Evolutionary conservation across 2,113 vertebrate genomes (phyloP), one percentile per base, ranked within the genome.

Genomic region (Hippocampus mohnikei): DNA sequence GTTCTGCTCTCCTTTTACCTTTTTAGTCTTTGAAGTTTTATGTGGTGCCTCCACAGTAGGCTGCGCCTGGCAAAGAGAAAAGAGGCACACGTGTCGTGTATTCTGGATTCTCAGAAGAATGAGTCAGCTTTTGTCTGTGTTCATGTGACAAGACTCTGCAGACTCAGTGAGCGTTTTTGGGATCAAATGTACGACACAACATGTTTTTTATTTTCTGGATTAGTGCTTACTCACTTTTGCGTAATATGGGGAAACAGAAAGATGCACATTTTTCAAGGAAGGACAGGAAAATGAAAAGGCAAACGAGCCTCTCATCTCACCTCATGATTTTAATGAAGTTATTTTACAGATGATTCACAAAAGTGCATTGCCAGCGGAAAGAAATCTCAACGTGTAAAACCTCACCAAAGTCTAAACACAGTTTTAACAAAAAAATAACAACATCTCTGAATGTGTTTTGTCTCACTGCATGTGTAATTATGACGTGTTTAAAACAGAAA

Each of bases 261-360:
- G 11, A 44, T 62, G 40, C 16, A 16, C 40, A 23, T 15, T 13
- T 21, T 42, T 63, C n/a, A 46, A 65, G 8, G n/a, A 44, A 46
- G 42, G 37, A 11, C 27, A 21, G 12, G 25, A 60, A 46, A 67
- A 1, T n/a, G 23, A n/a, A 50, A 13, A 4, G 70, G 60, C 5
- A 68, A 8, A 58, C 18, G 66, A 29, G 25, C 18, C 48, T 78
- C 37, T 70, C 27, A 58, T 65, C 77, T 81, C 76, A 65, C 23
- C 68, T 68, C 25, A 40, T 70, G 29, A 65, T n/a, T 77, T 84
- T 84, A 83, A 76, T 84, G 11, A 77, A n/a, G 29, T 41, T 72
- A 65, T 55, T 62, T 62, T 48, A 74, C 75, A 76, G 50, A 71
- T 46, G 23, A 63, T 50, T 37, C 1, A 23, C 21, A 21, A 25